These are phyloP conservation scores for Saturnia japonica DNA, from an alignment of 2,888 invertebrate genomes.

Conservation along the genomic window DNA sequence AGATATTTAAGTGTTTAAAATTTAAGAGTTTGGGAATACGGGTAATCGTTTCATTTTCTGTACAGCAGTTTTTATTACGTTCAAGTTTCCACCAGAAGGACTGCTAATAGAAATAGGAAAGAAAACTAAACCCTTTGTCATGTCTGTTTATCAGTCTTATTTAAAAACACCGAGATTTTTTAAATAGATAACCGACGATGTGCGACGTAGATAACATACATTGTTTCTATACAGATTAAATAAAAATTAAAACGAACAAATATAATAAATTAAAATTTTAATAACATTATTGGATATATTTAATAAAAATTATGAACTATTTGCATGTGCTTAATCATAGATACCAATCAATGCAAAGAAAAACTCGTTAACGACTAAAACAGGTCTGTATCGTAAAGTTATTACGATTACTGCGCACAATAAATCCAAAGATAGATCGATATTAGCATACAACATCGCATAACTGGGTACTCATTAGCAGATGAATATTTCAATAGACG, in stretches of 20 bases:
- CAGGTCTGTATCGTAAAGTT: slow-evolving; percentile 4
- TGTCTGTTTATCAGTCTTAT: not conserved
- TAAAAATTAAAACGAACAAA: too few species aligned
- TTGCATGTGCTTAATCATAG: not conserved
- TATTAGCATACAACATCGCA: not conserved
- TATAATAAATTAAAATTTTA: not conserved
- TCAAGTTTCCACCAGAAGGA: not conserved
- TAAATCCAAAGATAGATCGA: slow-evolving; percentile 9
- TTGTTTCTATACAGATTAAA: not conserved
- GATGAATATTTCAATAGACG: not conserved
- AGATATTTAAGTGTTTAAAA: too few species aligned
- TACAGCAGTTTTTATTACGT: not conserved
- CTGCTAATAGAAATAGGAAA: not conserved
- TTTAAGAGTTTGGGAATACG: too few species aligned
- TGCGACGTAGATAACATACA: not conserved
- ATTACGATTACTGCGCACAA: slow-evolving; percentile 5
- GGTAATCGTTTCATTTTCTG: too few species aligned
- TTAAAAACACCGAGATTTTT: not conserved
- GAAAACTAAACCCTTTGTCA: not conserved
- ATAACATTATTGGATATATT: not conserved
- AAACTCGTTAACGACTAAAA: not conserved
- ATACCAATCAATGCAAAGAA: not conserved
- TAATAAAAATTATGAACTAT: not conserved
- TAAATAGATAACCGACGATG: not conserved
- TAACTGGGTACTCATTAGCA: slow-evolving; percentile 7